These are phyloP conservation scores for Wiebesia pumilae DNA, from an alignment of 1,140 invertebrate genomes.

Conservation along the genomic window DNA sequence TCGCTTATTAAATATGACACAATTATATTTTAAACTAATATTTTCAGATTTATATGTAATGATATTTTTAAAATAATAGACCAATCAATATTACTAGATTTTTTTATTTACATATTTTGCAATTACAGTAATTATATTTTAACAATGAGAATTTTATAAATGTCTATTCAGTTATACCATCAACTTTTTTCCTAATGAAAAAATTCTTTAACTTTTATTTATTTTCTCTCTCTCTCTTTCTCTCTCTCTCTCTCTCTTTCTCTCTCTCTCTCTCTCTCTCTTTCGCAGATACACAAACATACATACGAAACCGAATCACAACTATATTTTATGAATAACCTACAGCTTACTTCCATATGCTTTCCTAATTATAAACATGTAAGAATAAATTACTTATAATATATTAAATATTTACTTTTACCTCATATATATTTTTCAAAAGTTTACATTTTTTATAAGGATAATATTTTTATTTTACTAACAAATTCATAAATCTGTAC, in stretches of 20 bases:
- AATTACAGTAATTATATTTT: too few relatives aligned
- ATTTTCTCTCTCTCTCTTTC: neutral
- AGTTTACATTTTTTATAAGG: too few relatives aligned
- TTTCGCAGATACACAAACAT: neutral
- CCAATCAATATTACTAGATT: too few relatives aligned
- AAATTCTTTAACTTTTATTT: neutral
- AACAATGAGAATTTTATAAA: neutral
- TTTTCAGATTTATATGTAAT: too few relatives aligned
- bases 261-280: neutral
- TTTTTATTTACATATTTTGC: too few relatives aligned
- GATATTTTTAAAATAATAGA: too few relatives aligned
- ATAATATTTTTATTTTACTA: too few relatives aligned
- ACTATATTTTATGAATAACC: neutral
- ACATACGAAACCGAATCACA: neutral
- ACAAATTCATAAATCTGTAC: neutral
- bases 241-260: neutral
- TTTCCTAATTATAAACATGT: constrained; percentile 40
- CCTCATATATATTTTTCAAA: too few relatives aligned
- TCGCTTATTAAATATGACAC: constrained; percentile 7
- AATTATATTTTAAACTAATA: neutral
- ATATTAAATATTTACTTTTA: too few relatives aligned
- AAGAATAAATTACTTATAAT: constrained; percentile 12
- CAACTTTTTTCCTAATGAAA: constrained; percentile 33
- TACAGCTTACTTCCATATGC: neutral
- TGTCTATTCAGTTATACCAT: constrained; percentile 19